phyloP scores from a whole-genome alignment of 2,113 vertebrate genomes.

The Casuarius casuarius region DNA sequence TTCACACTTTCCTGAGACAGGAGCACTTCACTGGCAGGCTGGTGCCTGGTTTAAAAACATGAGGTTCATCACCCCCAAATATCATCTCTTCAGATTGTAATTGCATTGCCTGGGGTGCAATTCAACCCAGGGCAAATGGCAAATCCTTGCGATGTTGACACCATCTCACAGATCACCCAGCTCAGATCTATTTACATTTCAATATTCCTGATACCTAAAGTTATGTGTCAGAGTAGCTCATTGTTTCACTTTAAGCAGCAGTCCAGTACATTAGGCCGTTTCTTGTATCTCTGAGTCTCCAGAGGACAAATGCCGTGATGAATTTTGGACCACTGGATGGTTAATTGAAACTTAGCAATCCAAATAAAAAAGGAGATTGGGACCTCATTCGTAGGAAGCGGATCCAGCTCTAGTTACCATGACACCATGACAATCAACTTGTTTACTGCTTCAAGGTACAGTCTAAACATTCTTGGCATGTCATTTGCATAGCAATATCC shows the following conservation, averaged over 20 bases:
- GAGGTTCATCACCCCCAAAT: not conserved
- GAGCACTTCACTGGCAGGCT: not conserved
- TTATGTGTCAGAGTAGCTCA: not conserved
- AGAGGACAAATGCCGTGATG: not conserved
- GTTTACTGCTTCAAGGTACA: constrained; percentile 79
- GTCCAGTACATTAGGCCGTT: not conserved
- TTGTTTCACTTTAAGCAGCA: not conserved
- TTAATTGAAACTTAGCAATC: constrained; percentile 52
- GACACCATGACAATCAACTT: constrained; percentile 80
- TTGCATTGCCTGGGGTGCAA: not conserved
- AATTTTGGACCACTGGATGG: constrained; percentile 56
- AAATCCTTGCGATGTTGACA: not conserved
- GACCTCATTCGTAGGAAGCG: constrained; percentile 55
- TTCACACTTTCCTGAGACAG: not conserved
- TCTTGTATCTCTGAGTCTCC: constrained; percentile 11
- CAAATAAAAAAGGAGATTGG: constrained; percentile 72
- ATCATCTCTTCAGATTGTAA: not conserved
- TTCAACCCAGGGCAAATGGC: not conserved
- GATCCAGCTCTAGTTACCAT: constrained; percentile 73
- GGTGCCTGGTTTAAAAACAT: not conserved
- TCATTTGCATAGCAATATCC: constrained; percentile 83
- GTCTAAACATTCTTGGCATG: constrained; percentile 72
- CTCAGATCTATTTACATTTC: rapidly evolving
- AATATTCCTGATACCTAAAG: not conserved
- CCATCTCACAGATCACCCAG: not conserved